Evolutionary conservation across 2,888 invertebrate genomes (phyloP).

Genomic region (Octodonta nipae): DNA sequence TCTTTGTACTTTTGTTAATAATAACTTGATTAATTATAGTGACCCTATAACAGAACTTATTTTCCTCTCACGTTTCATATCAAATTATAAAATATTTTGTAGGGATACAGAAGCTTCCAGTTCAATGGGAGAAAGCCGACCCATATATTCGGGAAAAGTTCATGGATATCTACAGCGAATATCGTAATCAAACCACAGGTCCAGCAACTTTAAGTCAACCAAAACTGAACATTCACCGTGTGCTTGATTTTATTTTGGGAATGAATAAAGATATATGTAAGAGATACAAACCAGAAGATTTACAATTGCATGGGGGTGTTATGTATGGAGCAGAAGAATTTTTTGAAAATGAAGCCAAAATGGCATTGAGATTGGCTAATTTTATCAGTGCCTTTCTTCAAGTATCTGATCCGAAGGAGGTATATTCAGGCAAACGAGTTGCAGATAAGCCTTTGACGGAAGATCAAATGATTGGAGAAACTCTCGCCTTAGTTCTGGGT

Average conservation of each 20-base stretch:
- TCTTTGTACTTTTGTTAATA: no score
- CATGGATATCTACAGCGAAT: constrained; percentile 59
- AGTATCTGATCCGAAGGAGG: constrained; percentile 76
- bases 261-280: constrained; percentile 46
- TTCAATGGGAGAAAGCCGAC: constrained; percentile 65
- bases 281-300: constrained; percentile 48
- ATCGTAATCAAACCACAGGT: constrained; percentile 55
- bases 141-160: constrained; percentile 59
- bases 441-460: constrained; percentile 80
- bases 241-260: constrained; percentile 60
- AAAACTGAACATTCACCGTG: constrained; percentile 62
- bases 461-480: constrained; percentile 94
- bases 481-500: constrained; percentile 71
- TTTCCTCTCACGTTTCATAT: no score
- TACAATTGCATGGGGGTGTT: constrained; percentile 73
- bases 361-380: constrained; percentile 89
- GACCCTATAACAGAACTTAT: no score
- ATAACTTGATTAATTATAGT: no score
- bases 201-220: constrained; percentile 51
- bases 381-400: constrained; percentile 92
- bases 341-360: constrained; percentile 88
- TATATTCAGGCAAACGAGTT: constrained; percentile 78
- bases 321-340: constrained; percentile 76
- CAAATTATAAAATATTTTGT: constrained; percentile 16
- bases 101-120: constrained; percentile 80